These are phyloP conservation scores for Alviniconcha strummeri DNA, from an alignment of 2,888 invertebrate species.

Conservation along the genomic window DNA sequence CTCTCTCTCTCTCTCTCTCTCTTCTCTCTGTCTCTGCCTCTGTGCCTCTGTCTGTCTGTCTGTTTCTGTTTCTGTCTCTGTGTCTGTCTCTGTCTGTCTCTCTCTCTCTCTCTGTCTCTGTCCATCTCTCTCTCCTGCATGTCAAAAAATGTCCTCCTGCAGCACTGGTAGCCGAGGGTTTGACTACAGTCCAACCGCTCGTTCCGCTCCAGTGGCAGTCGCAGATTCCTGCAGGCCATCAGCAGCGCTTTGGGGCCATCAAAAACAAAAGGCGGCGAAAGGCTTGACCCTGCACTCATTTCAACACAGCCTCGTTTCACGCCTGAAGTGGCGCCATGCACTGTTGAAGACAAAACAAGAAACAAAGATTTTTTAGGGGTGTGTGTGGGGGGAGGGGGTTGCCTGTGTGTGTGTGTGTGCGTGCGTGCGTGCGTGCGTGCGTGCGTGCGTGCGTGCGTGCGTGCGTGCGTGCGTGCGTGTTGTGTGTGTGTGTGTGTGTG, in stretches of 20 bases:
- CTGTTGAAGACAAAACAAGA: constrained; percentile 4
- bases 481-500: too few species aligned
- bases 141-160: too few species aligned
- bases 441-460: too few species aligned
- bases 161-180: too few species aligned
- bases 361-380: not conserved
- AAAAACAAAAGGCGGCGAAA: constrained; percentile 9
- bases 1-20: not conserved
- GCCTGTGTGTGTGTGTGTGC: too few species aligned
- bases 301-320: constrained; percentile 32
- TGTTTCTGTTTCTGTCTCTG: not conserved
- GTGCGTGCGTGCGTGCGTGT: too few species aligned
- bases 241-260: constrained; percentile 12
- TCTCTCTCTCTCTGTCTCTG: constrained; percentile 9
- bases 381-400: not conserved
- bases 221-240: too few species aligned
- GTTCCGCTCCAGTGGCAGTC: too few species aligned
- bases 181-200: too few species aligned
- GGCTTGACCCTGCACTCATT: constrained; percentile 30
- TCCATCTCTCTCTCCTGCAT: not conserved
- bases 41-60: not conserved
- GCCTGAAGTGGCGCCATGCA: not conserved
- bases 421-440: too few species aligned
- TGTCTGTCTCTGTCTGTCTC: constrained; percentile 8
- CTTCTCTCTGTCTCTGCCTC: not conserved